Base-by-base conservation (phyloP, 2,888 invertebrate species). In the Hydraecia micacea region DNA sequence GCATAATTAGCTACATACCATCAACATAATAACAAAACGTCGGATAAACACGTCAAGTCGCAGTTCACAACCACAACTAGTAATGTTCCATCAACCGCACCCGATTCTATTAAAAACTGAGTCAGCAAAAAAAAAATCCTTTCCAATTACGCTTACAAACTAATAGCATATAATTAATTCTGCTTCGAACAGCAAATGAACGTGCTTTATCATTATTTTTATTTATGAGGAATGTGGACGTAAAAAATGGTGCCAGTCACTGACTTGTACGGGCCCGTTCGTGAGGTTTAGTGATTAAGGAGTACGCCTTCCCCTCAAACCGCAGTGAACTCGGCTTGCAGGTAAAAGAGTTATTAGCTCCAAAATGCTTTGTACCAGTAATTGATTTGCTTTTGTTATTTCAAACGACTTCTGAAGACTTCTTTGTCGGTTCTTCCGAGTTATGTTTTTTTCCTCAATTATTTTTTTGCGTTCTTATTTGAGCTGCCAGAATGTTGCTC, bases 271-370 rank as follows among this genome's bases (percentile, higher is more conserved):
- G 68, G 66, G 13, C 58, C 66, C 73, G 62, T 91, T 93, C 93
- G 93, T 93, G 93, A 92, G 91, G 83, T 76, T 85, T 46, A 86
- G 92, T 93, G 93, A 93, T 93, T 93, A 93, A 93, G 89, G 88
- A 84, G 72, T 80, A 67, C 39, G 77, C 76, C 77, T 83, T 84
- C 73, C 83, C 87, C 75, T 76, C 73, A 83, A 81, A 86, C 88
- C 88, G 39, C 88, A 85, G 63, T 66, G 79, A 81, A 79, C 75
- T 84, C 69, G 68, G 80, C 76, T 85, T 87, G 77, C 81, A 85
- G 79, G 88, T 88, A 88, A 88, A 86, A 88, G 89, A 88, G 88
- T 88, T 89, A 88, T 88, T 88, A 89, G 81, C 79, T 74, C 58
- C 77, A 79, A 83, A 86, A 85, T 79, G 60, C 76, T 73, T 82